These are phyloP conservation scores for Microplitis manilae DNA, from an alignment of 2,888 invertebrate species.

Conservation along the genomic window DNA sequence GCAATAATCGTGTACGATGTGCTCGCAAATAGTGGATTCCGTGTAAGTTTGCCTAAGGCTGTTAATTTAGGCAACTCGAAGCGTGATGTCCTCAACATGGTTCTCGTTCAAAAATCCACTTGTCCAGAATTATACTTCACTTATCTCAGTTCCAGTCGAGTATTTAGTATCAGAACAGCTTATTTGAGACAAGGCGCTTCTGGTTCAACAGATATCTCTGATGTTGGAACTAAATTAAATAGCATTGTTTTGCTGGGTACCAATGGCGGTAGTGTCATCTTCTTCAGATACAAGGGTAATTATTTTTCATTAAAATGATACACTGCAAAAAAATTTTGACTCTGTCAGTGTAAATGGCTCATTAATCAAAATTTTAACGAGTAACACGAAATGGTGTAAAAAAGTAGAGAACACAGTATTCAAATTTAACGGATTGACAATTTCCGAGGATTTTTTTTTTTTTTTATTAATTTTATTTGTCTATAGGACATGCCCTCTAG, in stretches of 20 bases:
- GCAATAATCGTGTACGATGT: constrained; percentile 75
- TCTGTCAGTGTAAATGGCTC: neutral
- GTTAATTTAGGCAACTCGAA: constrained; percentile 67
- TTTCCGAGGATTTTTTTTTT: too few species aligned
- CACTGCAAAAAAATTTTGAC: neutral
- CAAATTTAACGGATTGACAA: too few species aligned
- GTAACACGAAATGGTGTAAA: too few species aligned
- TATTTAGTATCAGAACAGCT: constrained; percentile 75
- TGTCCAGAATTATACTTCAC: constrained; percentile 75
- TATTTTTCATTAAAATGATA: constrained; percentile 1
- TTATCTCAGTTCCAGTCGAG: constrained; percentile 74
- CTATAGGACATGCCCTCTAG: too few species aligned
- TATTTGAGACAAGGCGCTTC: constrained; percentile 73
- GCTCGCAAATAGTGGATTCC: constrained; percentile 72
- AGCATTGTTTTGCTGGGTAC: constrained; percentile 76
- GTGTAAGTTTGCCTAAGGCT: constrained; percentile 75
- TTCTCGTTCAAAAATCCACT: constrained; percentile 73
- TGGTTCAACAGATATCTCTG: constrained; percentile 74
- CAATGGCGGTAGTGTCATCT: constrained; percentile 76
- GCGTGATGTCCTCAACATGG: constrained; percentile 77
- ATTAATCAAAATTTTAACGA: neutral
- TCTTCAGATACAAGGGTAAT: constrained; percentile 73
- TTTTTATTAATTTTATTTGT: too few species aligned
- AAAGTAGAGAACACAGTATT: too few species aligned
- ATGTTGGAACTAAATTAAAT: constrained; percentile 75